Conservation (phyloP, 1,140 invertebrate genomes). For the Drosophila athabasca region DNA sequence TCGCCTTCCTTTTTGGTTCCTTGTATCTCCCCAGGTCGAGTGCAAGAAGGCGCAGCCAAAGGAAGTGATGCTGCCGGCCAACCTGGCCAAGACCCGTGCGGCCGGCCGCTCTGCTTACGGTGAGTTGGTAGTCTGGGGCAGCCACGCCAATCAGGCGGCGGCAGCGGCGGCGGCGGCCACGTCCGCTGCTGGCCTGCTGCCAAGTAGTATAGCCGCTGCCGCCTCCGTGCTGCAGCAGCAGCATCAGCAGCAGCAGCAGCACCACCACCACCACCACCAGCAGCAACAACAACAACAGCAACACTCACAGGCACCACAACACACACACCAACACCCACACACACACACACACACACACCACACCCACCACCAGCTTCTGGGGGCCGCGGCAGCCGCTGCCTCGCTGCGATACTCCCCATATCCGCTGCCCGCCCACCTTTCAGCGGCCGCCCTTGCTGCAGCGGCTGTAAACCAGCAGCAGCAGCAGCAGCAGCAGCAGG, state of each 20-base stretch:
- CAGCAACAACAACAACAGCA: slow-evolving; percentile 78
- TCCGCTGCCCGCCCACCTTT: slow-evolving; percentile 85
- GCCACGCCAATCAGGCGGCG: slow-evolving; percentile 77
- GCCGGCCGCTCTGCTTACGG: slow-evolving; percentile 96
- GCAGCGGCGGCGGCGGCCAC: slow-evolving; percentile 84
- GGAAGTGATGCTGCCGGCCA: slow-evolving; percentile 99
- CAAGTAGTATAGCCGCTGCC: slow-evolving; percentile 78
- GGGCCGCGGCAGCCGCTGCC: slow-evolving; percentile 68
- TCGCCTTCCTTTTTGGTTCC: not conserved
- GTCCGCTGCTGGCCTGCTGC: slow-evolving; percentile 85
- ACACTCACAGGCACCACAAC: slow-evolving; percentile 84
- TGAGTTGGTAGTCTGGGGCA: slow-evolving; percentile 95
- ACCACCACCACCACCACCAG: slow-evolving; percentile 84
- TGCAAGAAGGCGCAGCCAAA: slow-evolving; percentile 99
- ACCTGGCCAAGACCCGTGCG: slow-evolving; percentile 95
- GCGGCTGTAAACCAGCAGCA: slow-evolving; percentile 72
- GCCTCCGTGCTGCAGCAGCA: slow-evolving; percentile 67
- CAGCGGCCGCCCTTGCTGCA: slow-evolving; percentile 84
- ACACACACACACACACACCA: slow-evolving; percentile 55
- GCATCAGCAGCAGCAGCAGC: slow-evolving; percentile 60
- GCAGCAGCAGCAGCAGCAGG: slow-evolving; percentile 63
- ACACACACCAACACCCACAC: slow-evolving; percentile 43
- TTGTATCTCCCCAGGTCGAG: slow-evolving; percentile 91
- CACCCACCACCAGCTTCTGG: slow-evolving; percentile 61
- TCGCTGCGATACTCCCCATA: slow-evolving; percentile 85